Percentiles rank a stretch among this genome's conserved stretches.
These are phyloP conservation scores for Hippolais icterina DNA, from an alignment of 2,113 vertebrate species.

Conservation along the genomic window DNA sequence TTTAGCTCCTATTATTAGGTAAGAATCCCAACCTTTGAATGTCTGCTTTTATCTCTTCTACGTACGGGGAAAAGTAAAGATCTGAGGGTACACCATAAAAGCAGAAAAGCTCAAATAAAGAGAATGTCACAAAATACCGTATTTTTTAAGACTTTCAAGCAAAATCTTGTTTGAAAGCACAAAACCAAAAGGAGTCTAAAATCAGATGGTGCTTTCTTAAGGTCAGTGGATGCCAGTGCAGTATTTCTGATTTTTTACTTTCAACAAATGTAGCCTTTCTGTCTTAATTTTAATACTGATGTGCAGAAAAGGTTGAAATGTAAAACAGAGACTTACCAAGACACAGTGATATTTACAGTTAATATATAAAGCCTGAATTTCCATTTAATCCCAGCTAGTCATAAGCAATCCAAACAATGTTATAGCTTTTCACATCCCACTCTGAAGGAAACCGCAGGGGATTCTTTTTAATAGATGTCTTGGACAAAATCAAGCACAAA, in stretches of 20 bases:
- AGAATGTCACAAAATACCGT: not conserved
- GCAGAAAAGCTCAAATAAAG: not conserved
- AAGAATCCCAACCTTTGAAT: not conserved
- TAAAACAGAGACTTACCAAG: not conserved
- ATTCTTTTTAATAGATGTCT: not conserved
- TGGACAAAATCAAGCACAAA: not conserved
- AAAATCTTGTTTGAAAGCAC: not conserved
- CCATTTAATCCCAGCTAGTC: not conserved
- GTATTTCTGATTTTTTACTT: not conserved
- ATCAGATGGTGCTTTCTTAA: not conserved
- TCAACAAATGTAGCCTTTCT: not conserved
- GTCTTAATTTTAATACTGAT: not conserved
- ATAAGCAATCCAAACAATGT: not conserved
- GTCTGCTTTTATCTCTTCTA: not conserved
- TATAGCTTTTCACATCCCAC: not conserved
- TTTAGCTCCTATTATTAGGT: not conserved
- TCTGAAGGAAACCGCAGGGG: fast-evolving
- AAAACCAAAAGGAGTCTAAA: not conserved
- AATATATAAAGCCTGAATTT: not conserved
- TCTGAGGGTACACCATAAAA: not conserved
- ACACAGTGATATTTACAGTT: not conserved
- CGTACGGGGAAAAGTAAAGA: not conserved
- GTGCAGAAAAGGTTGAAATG: not conserved
- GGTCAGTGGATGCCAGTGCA: not conserved
- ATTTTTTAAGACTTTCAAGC: not conserved